Percentiles rank a stretch among this genome's conserved stretches.
Conservation (phyloP, 2,888 invertebrate species). For the Noctua janthe region DNA sequence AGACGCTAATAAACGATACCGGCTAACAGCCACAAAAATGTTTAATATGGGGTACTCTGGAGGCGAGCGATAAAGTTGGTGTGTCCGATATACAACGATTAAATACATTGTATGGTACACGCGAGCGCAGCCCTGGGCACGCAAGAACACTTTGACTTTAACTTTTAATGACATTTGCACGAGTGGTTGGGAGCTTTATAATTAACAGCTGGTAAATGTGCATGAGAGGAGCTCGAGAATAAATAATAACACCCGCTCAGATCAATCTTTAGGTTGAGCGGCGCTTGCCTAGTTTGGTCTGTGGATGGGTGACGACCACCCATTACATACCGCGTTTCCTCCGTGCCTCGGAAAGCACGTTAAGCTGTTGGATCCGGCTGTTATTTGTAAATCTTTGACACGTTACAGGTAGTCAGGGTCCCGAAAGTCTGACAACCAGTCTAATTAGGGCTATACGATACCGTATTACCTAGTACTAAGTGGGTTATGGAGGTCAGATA, state of each 20-base stretch:
- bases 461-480: too few species aligned
- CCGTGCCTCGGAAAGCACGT: not conserved
- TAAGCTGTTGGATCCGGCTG: not conserved
- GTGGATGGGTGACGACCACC: not conserved
- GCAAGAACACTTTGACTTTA: slow-evolving; percentile 30
- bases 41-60: slow-evolving; percentile 18
- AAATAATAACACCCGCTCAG: not conserved
- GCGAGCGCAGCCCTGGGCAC: slow-evolving; percentile 32
- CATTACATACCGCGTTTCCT: not conserved
- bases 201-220: not conserved
- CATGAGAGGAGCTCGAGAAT: not conserved
- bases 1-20: not conserved
- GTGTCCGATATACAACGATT: slow-evolving; percentile 45
- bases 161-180: slow-evolving; percentile 39
- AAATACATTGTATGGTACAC: slow-evolving; percentile 52
- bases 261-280: not conserved
- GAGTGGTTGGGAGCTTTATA: not conserved
- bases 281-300: not conserved
- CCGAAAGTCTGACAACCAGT: too few species aligned
- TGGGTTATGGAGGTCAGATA: too few species aligned
- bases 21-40: not conserved
- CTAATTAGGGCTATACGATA: too few species aligned
- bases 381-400: not conserved
- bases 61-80: slow-evolving; percentile 30
- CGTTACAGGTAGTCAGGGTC: too few species aligned